Evolutionary conservation across 1,140 invertebrate genomes (phyloP).

Genomic region (Zaprionus vittiger): DNA sequence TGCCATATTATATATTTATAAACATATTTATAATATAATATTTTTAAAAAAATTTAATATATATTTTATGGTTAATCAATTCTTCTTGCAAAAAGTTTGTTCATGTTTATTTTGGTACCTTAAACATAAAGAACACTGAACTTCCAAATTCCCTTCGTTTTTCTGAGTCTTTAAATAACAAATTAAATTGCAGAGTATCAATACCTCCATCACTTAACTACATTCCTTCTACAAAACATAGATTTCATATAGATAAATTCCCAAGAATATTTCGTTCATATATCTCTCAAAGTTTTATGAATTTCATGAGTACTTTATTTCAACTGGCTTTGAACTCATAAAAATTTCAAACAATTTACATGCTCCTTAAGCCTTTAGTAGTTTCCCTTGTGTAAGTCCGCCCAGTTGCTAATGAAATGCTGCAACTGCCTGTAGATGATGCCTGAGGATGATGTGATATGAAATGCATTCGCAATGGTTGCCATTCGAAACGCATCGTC

Average conservation of each 20-base stretch:
- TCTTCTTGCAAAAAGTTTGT: too few relatives aligned
- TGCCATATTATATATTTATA: too few relatives aligned
- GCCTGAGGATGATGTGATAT: slow-evolving; percentile 18
- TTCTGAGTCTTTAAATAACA: too few relatives aligned
- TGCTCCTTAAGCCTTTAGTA: slow-evolving; percentile 5
- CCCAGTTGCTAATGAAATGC: slow-evolving; percentile 36
- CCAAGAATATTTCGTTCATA: neutral
- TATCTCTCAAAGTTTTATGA: neutral
- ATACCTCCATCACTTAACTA: too few relatives aligned
- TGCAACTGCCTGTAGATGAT: slow-evolving; percentile 14
- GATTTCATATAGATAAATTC: too few relatives aligned
- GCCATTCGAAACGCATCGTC: slow-evolving; percentile 43
- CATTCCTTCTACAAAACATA: neutral
- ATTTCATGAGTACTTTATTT: neutral
- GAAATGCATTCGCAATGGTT: slow-evolving; percentile 40
- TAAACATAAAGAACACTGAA: too few relatives aligned
- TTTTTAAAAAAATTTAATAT: too few relatives aligned
- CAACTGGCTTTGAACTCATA: neutral
- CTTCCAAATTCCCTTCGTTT: too few relatives aligned
- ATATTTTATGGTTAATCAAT: too few relatives aligned
- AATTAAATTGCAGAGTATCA: too few relatives aligned
- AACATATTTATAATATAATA: too few relatives aligned
- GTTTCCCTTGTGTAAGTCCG: neutral
- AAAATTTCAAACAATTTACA: neutral
- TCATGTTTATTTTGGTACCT: too few relatives aligned